Evolutionary conservation across 2,888 invertebrate genomes (phyloP).

Genomic region (Tiphia femorata): DNA sequence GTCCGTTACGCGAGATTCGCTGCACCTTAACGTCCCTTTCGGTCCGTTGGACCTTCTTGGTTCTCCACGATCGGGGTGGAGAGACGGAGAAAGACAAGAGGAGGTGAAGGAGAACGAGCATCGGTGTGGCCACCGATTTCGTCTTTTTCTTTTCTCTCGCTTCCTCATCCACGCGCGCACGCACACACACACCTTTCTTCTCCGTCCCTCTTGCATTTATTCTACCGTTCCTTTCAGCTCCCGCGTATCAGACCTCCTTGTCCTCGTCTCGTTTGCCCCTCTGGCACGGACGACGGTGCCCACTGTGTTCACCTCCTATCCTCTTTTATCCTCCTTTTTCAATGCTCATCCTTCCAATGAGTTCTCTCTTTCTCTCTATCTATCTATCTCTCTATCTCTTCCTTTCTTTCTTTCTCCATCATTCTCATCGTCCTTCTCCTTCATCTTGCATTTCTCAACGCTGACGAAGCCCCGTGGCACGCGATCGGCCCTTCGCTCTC

Average conservation of each 20-base stretch:
- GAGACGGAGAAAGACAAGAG: too few species aligned
- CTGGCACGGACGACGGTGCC: too few species aligned
- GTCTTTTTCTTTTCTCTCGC: too few species aligned
- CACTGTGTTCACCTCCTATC: not conserved
- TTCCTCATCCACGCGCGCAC: too few species aligned
- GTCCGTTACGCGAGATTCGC: constrained; percentile 30
- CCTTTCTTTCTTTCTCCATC: constrained; percentile 20
- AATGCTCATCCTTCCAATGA: not conserved
- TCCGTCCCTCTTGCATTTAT: not conserved
- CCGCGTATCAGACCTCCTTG: not conserved
- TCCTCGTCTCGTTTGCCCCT: too few species aligned
- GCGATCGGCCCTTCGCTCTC: constrained; percentile 39
- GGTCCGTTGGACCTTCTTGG: constrained; percentile 21
- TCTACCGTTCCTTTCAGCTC: not conserved
- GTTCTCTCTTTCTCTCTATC: not conserved
- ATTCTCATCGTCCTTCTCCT: too few species aligned
- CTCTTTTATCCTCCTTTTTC: not conserved
- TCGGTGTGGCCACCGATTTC: too few species aligned
- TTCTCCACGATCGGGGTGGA: too few species aligned
- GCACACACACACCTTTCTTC: constrained; percentile 11
- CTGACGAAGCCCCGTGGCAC: constrained; percentile 42
- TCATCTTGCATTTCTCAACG: constrained; percentile 42
- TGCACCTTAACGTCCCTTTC: constrained; percentile 29
- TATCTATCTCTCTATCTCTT: constrained; percentile 1
- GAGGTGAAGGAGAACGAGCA: too few species aligned